Conservation (phyloP, 64 coral and sea anemone species). For the Porites lutea region DNA sequence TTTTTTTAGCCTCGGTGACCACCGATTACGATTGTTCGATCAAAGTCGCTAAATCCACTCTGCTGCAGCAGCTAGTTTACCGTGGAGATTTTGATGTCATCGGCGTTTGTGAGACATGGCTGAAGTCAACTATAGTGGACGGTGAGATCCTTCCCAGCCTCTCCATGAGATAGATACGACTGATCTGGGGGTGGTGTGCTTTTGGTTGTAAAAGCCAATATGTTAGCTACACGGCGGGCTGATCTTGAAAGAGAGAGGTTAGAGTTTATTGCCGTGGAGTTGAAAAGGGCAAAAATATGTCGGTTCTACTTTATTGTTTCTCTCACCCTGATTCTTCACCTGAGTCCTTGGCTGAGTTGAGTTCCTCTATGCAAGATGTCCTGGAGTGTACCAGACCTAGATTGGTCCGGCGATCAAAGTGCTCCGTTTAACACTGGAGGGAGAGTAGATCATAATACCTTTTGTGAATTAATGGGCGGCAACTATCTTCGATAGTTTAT, state of each 20-base stretch:
- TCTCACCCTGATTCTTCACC: conserved; percentile 54
- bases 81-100: too few relatives aligned
- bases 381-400: conserved; percentile 11
- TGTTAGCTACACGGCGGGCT: background rate
- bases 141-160: too few relatives aligned
- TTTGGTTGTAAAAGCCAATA: background rate
- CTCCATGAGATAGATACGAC: too few relatives aligned
- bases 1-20: too few relatives aligned
- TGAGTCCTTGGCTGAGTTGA: conserved; percentile 47
- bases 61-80: too few relatives aligned
- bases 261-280: conserved; percentile 5
- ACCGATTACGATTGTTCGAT: too few relatives aligned
- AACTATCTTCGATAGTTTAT: conserved; percentile 51
- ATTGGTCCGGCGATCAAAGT: background rate
- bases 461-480: conserved; percentile 67
- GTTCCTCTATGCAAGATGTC: background rate
- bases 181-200: too few relatives aligned
- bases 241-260: conserved; percentile 9
- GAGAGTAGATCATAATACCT: background rate
- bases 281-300: conserved; percentile 20
- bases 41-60: too few relatives aligned
- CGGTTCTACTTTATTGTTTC: conserved; percentile 52
- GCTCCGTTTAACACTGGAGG: conserved; percentile 20
- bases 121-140: too few relatives aligned
- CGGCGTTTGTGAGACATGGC: too few relatives aligned